Base-by-base conservation (phyloP, 2,888 invertebrate genomes). In the Corbicula japonica region DNA sequence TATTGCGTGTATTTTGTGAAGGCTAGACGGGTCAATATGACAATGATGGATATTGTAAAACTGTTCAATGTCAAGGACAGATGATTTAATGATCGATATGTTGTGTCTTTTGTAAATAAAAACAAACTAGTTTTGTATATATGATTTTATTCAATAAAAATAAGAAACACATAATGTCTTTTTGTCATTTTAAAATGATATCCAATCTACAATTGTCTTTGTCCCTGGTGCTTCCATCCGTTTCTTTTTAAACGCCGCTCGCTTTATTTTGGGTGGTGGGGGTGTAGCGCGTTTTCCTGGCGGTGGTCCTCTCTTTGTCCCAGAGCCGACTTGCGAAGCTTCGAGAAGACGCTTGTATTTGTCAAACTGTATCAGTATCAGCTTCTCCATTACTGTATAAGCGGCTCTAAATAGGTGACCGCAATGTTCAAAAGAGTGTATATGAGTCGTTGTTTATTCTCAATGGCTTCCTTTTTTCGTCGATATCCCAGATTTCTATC, bases 1-100 rank as follows among this genome's bases (percentile, higher is more conserved):
- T 70, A 71, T 35, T 71, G 71, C 30, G 34, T 71, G 10, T 71
- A 61, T 30, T 71, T 52, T 28, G 56, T 68, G 3, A 41, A 26
- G 44, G 21, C 10, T 26, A 35, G 68, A 41, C 28, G 8, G 28
- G 18, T 18, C 18, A n/a, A n/a, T 3, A 41, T 30, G 60, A 50
- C 46, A 6, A 48, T 70, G 50, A 70, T 26, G n/a, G 48, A 62
- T 52, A 50, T 62, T 38, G 44, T 52, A 8, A 30, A 32, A 48
- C 54, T 35, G 8, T 50, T 65, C 32, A 65, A 50, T 50, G 50
- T 63, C 15, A 15, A 21, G 32, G 46, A 48, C 21, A 46, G 46
- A 15, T 5, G n/a, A 21, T 26, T 48, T 34, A 66, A 66, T 54
- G 66, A 66, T 52, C n/a, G 2, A 15, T 54, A 52, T 41, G 54